Percentiles rank a stretch among this genome's conserved stretches.
Conservation (phyloP, 2,888 invertebrate species). For the Hemaris fuciformis region DNA sequence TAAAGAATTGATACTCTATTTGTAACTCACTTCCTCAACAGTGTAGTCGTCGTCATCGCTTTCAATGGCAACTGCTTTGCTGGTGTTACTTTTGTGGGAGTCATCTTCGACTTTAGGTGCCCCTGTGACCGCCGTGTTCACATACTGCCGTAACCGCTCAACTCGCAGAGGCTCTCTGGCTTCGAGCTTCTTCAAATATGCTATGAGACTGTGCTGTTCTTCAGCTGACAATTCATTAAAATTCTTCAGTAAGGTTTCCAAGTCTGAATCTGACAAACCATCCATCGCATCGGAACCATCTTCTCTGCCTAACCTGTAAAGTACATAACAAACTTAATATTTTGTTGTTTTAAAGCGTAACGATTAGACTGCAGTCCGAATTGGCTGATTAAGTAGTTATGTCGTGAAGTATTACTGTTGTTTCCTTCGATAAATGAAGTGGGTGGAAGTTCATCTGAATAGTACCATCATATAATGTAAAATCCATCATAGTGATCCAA, state of each 20-base stretch:
- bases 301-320: constrained; percentile 47
- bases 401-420: no score
- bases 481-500: no score
- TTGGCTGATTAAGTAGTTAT: no score
- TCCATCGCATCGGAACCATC: constrained; percentile 82
- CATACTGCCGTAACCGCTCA: constrained; percentile 88
- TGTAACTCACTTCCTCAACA: constrained; percentile 85
- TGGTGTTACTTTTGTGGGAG: constrained; percentile 11
- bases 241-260: constrained; percentile 90
- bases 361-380: no score
- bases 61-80: constrained; percentile 60
- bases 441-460: no score
- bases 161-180: constrained; percentile 89
- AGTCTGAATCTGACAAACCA: constrained; percentile 88
- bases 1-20: no score
- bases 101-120: constrained; percentile 37
- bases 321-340: not conserved
- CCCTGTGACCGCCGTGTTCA: constrained; percentile 77
- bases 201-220: constrained; percentile 91
- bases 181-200: constrained; percentile 90
- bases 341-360: not conserved
- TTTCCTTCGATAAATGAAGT: no score
- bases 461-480: no score
- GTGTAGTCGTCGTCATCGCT: constrained; percentile 90
- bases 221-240: constrained; percentile 88